phyloP scores from a whole-genome alignment of 2,113 vertebrate species.

The Oncorhynchus keta region DNA sequence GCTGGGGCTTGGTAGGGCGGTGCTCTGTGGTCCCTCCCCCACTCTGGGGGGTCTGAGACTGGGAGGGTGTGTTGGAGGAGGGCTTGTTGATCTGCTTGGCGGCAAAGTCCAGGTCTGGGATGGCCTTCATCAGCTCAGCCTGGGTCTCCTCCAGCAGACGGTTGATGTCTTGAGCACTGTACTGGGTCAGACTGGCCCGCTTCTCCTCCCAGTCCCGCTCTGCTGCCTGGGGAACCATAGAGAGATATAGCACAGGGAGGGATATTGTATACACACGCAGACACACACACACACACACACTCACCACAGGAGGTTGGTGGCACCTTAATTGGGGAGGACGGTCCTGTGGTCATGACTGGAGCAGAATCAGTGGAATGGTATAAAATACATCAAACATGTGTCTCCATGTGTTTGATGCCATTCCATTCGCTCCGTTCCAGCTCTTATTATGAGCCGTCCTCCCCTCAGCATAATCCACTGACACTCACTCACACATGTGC shows the following conservation, averaged over 20 bases:
- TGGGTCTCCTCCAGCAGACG: slow-evolving; percentile 96
- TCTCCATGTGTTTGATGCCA: no score
- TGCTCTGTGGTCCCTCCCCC: slow-evolving; percentile 79
- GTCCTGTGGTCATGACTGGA: no score
- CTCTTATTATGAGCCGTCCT: no score
- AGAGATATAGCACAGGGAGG: not conserved
- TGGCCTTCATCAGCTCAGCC: slow-evolving; percentile 97
- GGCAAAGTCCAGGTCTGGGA: slow-evolving; percentile 94
- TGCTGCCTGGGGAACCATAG: slow-evolving; percentile 76
- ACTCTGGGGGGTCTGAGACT: slow-evolving; percentile 45
- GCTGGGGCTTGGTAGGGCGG: slow-evolving; percentile 83
- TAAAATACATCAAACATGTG: no score
- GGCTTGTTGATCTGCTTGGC: slow-evolving; percentile 86
- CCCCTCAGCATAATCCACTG: no score
- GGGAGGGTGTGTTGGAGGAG: slow-evolving; percentile 56
- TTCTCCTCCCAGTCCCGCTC: slow-evolving; percentile 99
- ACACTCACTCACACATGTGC: no score
- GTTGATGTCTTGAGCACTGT: slow-evolving; percentile 97
- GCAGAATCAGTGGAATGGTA: no score
- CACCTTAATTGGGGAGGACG: no score
- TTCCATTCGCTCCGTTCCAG: no score
- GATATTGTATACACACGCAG: not conserved
- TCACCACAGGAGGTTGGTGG: no score
- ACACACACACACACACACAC: not conserved
- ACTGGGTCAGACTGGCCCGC: slow-evolving; percentile 90